Evolutionary conservation across 2,113 vertebrate genomes (phyloP), one percentile per base, ranked within the genome.

Genomic region (Neodontobutis hainanensis): DNA sequence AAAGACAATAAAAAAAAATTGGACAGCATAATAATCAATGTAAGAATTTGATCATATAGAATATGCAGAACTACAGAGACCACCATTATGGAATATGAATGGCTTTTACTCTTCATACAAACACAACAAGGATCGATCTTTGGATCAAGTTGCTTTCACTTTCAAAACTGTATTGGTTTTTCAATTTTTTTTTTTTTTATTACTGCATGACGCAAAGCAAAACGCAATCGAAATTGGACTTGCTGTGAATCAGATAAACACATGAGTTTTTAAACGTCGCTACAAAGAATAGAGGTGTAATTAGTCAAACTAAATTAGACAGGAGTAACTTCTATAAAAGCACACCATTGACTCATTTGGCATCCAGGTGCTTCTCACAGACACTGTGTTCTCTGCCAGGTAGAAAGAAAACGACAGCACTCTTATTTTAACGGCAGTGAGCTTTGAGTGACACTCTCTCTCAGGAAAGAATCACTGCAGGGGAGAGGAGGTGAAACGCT

Each of bases 401-500:
- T 11, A 15, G 42, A 51, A 36, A 46, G 19, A 60, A 38, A 42
- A 3, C 10, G 60, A 12, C 11, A 36, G 7, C 1, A 11, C 52
- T 55, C 65, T 65, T 11, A 46, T 75, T 81, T 75, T 67, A 71
- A 70, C 5, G 70, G 67, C 65, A 57, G 72, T 27, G 16, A 45
- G 51, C 64, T 75, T 27, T 64, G 61, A 78, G 68, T 65, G 72
- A 80, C 76, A 62, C 50, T 57, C 44, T 70, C 69, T 73, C 57
- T 65, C 1, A 60, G 68, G 65, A 76, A 59, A 8, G 57, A 50
- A 32, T 70, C 73, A 1, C 78, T 32, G 65, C 68, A 36, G 75
- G 75, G 68, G 72, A 62, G 56, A 66, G 60, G 57, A 74, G 70
- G 81, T 65, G 81, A 61, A 60, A 61, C 50, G 51, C 44, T 72